Conservation (phyloP, 2,797 vertebrate species). For the Ataeniobius toweri region DNA sequence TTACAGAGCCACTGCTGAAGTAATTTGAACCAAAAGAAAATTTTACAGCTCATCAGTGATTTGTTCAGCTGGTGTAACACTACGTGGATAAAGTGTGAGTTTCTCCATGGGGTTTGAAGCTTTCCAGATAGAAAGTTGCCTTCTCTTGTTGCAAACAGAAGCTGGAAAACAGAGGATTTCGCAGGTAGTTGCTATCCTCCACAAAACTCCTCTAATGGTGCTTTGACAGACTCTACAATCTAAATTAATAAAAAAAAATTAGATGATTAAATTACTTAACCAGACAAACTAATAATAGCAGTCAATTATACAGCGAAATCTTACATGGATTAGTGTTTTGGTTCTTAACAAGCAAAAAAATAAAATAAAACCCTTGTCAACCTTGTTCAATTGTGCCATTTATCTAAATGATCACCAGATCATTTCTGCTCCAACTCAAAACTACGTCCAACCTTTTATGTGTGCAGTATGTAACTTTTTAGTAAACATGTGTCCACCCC, state of each 20-base stretch:
- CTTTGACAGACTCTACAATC: slow-evolving; percentile 46
- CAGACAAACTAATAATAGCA: neutral
- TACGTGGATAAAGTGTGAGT: slow-evolving; percentile 17
- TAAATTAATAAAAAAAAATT: neutral
- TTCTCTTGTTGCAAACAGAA: slow-evolving; percentile 22
- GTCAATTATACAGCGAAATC: neutral
- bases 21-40: slow-evolving; percentile 36
- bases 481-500: slow-evolving; percentile 32
- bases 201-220: slow-evolving; percentile 51
- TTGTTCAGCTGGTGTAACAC: slow-evolving; percentile 8
- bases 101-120: slow-evolving; percentile 31
- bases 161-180: slow-evolving; percentile 27
- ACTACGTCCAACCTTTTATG: neutral
- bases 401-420: slow-evolving; percentile 17
- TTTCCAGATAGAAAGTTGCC: slow-evolving; percentile 45
- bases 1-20: slow-evolving; percentile 16
- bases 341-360: neutral
- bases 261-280: neutral
- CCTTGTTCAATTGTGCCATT: slow-evolving; percentile 13
- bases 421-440: slow-evolving; percentile 8
- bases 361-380: neutral
- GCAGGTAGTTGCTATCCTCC: slow-evolving; percentile 36
- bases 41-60: neutral
- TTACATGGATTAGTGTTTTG: neutral
- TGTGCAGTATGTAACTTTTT: slow-evolving; percentile 3